Base-by-base conservation (phyloP, 2,113 vertebrate genomes). In the Hylia prasina region DNA sequence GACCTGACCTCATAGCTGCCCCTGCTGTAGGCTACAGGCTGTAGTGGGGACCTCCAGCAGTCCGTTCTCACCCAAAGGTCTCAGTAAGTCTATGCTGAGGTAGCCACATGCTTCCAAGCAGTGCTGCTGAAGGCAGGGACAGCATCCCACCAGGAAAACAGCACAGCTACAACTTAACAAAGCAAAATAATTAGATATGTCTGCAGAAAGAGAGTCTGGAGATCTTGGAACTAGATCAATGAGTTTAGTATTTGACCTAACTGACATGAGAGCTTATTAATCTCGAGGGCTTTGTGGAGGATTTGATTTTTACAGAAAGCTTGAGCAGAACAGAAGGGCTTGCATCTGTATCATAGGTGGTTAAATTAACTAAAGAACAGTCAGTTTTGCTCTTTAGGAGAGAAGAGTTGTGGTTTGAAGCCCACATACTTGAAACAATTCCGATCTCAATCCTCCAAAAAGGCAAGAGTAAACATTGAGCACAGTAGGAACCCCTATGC, bases 201-300 rank as follows among this genome's bases (percentile, higher is more conserved):
- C 77, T 82, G 42, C 51, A 87, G 75, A 79, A 92, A 87, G 11
- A 53, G 50, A 40, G 40, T 64, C 75, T 45, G 42, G 58, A 83
- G 81, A 53, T 48, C 39, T 53, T 81, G 48, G 76, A 91, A 71
- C 37, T 54, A 53, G 60, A 83, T 30, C 78, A 95, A 93, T 48
- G 37, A 95, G 83, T 87, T 89, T 87, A 84, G 47, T 42, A 64
- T 93, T 76, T 60, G 82, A 97, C 95, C 90, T 87, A 91, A 73
- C 76, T 93, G 87, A 85, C 61, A 85, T 9, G 17, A 91, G 22
- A 76, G 91, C 9, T 75, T 89, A 87, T 7, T 94, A 68, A 81
- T 68, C 73, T 84, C 1, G 3, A 35, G 40, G 79, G 40, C 33
- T 83, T 84, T 75, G 69, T 35, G 60, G 35, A 63, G 30, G 19